These are phyloP conservation scores for Scomber colias DNA, from an alignment of 2,113 vertebrate genomes.

Conservation along the genomic window DNA sequence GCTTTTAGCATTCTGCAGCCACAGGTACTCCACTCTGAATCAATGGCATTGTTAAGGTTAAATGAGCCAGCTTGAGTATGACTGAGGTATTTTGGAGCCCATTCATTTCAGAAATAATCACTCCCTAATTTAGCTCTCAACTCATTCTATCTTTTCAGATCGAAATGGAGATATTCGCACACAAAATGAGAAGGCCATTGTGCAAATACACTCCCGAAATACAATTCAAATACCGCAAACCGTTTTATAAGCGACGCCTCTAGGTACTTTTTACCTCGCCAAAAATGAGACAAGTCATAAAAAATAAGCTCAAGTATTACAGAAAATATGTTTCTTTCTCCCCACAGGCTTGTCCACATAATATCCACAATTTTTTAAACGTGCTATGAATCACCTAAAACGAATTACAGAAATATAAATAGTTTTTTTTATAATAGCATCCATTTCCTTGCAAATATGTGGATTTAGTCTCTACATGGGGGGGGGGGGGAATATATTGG, in stretches of 20 bases:
- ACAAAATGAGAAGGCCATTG: not conserved
- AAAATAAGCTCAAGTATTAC: conserved; percentile 13
- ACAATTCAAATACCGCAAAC: conserved; percentile 1
- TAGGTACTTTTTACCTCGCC: conserved; percentile 1
- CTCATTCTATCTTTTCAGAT: conserved; percentile 12
- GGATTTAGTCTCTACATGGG: not conserved
- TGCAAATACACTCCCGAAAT: conserved; percentile 1
- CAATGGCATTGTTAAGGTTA: not conserved
- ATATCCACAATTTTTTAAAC: not conserved
- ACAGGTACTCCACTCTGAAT: not conserved
- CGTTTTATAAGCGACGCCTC: conserved; percentile 3
- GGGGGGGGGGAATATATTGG: not conserved
- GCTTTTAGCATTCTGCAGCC: conserved; percentile 1
- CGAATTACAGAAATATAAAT: not conserved
- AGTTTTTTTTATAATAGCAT: not conserved
- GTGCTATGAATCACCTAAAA: not conserved
- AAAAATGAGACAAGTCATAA: conserved; percentile 18
- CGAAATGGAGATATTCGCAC: conserved; percentile 14
- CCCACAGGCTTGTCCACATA: not conserved
- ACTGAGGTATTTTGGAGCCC: not conserved
- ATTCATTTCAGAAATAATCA: not conserved
- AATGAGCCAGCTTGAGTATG: not conserved
- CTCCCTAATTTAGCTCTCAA: not conserved
- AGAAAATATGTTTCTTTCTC: not conserved
- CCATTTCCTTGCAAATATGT: not conserved